These are phyloP conservation scores for Chlorops oryzae DNA, from an alignment of 1,140 invertebrate species.

Conservation along the genomic window DNA sequence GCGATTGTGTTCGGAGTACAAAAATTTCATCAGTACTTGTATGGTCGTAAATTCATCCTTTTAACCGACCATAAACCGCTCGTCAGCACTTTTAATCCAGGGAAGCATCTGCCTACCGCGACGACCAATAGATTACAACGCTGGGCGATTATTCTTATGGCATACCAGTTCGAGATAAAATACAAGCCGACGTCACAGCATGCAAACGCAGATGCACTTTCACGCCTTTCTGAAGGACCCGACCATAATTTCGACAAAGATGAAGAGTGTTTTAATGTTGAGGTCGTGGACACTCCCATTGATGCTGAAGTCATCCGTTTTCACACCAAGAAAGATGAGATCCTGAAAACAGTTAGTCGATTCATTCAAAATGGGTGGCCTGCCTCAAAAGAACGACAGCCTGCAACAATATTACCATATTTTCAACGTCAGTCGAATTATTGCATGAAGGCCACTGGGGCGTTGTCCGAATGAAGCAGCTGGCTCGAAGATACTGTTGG, in stretches of 20 bases:
- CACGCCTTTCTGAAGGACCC: background rate
- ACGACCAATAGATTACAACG: conserved; percentile 10
- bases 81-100: conserved; percentile 27
- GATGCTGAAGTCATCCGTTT: conserved; percentile 7
- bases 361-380: conserved; percentile 5
- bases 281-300: conserved; percentile 10
- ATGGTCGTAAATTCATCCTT: conserved; percentile 48
- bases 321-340: background rate
- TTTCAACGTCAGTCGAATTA: conserved; percentile 17
- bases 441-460: conserved; percentile 49
- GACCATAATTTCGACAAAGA: conserved; percentile 16
- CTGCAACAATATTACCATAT: conserved; percentile 4
- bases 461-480: conserved; percentile 50
- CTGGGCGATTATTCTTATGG: conserved; percentile 10
- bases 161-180: conserved; percentile 11
- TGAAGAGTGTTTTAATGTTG: conserved; percentile 12
- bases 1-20: conserved; percentile 49
- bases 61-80: conserved; percentile 51
- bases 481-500: conserved; percentile 49
- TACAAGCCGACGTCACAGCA: conserved; percentile 10
- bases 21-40: conserved; percentile 53
- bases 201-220: conserved; percentile 4
- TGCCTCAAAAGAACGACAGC: background rate
- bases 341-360: background rate
- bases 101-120: conserved; percentile 17